These are phyloP conservation scores for Drosophila quinaria DNA, from an alignment of 2,888 invertebrate species.

Conservation along the genomic window DNA sequence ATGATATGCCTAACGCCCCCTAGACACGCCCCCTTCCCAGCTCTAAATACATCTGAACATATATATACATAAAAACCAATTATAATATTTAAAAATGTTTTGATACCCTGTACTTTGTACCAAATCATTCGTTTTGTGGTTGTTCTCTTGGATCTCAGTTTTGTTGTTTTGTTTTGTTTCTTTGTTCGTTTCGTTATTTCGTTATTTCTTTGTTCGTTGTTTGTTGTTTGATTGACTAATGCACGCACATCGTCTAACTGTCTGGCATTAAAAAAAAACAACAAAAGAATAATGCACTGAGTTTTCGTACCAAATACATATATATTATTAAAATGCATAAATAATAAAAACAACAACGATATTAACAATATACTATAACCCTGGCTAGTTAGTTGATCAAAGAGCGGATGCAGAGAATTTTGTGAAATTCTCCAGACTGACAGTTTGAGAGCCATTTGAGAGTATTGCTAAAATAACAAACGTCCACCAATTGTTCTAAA, in stretches of 20 bases:
- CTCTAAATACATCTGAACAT: not conserved
- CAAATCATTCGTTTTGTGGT: conserved; percentile 11
- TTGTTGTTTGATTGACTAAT: conserved; percentile 46
- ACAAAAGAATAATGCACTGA: conserved; percentile 47
- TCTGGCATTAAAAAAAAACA: conserved; percentile 16
- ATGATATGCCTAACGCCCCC: conserved; percentile 36
- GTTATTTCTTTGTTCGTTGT: conserved; percentile 20
- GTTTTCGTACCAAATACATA: conserved; percentile 44
- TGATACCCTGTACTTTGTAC: conserved; percentile 14
- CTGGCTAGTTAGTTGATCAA: not conserved
- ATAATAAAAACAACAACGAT: conserved; percentile 28
- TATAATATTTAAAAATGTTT: not conserved
- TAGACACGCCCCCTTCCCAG: conserved; percentile 18
- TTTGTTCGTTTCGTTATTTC: conserved; percentile 39
- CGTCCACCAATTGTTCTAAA: not conserved
- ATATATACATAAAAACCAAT: not conserved
- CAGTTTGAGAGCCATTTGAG: not conserved
- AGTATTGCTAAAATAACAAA: not conserved
- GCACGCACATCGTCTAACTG: conserved; percentile 54
- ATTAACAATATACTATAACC: conserved; percentile 15
- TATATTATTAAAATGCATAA: conserved; percentile 11
- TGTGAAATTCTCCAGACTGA: not conserved
- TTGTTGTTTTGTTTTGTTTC: conserved; percentile 26
- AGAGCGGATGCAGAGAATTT: not conserved
- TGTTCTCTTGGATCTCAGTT: conserved; percentile 17